A percentile compares a stretch with the other conserved stretches of the same genome.
phyloP scores from a whole-genome alignment of 2,888 invertebrate genomes.

The Drepanosiphum platanoidis region DNA sequence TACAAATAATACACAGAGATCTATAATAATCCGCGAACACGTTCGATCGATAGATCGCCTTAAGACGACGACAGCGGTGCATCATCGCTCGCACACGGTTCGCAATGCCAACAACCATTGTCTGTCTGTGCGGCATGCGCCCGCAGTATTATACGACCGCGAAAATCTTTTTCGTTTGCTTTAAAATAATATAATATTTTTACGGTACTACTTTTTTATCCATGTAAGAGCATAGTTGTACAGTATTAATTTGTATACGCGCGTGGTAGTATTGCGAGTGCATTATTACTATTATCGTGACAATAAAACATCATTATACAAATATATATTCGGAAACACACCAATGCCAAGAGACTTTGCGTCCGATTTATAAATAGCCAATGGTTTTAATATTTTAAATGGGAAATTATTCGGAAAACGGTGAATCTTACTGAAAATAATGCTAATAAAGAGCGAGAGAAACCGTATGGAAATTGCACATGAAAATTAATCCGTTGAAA shows the following conservation, averaged over 20 bases:
- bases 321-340: background rate
- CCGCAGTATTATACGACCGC: background rate
- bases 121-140: background rate
- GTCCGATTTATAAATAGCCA: slow-evolving; percentile 4
- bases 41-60: background rate
- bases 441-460: background rate
- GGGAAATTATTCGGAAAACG: no score
- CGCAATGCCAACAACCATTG: background rate
- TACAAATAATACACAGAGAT: slow-evolving; percentile 5
- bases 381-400: no score
- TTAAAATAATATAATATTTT: background rate
- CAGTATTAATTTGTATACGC: no score
- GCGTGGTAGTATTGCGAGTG: no score
- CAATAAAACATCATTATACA: background rate
- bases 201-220: no score
- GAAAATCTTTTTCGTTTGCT: background rate
- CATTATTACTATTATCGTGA: background rate
- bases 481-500: background rate
- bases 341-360: background rate
- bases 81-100: background rate
- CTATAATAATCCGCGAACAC: background rate
- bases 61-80: background rate
- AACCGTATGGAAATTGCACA: background rate
- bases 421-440: background rate
- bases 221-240: no score